These are phyloP conservation scores for Drosophila pruinosa DNA, from an alignment of 1,140 invertebrate genomes.

Conservation along the genomic window DNA sequence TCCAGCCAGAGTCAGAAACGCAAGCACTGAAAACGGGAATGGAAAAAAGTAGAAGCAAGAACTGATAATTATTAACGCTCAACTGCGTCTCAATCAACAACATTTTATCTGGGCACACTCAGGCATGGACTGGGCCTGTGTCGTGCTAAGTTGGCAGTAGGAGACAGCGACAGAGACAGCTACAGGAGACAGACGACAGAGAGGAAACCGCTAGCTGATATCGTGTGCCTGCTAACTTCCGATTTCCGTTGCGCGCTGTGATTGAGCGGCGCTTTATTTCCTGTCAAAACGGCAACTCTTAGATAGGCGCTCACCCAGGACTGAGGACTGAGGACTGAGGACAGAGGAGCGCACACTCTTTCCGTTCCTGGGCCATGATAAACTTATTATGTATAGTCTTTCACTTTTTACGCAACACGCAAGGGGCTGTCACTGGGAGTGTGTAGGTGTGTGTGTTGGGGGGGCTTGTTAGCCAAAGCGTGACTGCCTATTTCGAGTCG, in stretches of 20 bases:
- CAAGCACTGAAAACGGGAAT: not conserved
- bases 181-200: conserved; percentile 19
- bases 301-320: conserved; percentile 49
- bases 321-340: not conserved
- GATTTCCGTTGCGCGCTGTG: conserved; percentile 72
- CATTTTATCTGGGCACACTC: conserved; percentile 70
- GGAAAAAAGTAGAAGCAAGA: conserved; percentile 13
- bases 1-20: conserved; percentile 10
- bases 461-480: conserved; percentile 54
- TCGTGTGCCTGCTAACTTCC: conserved; percentile 79
- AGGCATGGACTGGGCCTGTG: not conserved
- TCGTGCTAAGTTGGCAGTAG: not conserved
- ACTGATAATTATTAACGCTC: conserved; percentile 80
- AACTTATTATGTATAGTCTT: conserved; percentile 62
- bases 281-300: conserved; percentile 49
- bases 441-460: not conserved
- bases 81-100: conserved; percentile 77
- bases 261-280: conserved; percentile 75
- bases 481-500: conserved; percentile 54
- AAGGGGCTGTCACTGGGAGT: not conserved
- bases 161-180: not conserved
- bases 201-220: conserved; percentile 66
- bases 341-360: conserved; percentile 8
- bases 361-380: conserved; percentile 40
- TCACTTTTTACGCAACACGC: conserved; percentile 22